These are phyloP conservation scores for Eurois occulta DNA, from an alignment of 2,888 invertebrate species.

Conservation along the genomic window DNA sequence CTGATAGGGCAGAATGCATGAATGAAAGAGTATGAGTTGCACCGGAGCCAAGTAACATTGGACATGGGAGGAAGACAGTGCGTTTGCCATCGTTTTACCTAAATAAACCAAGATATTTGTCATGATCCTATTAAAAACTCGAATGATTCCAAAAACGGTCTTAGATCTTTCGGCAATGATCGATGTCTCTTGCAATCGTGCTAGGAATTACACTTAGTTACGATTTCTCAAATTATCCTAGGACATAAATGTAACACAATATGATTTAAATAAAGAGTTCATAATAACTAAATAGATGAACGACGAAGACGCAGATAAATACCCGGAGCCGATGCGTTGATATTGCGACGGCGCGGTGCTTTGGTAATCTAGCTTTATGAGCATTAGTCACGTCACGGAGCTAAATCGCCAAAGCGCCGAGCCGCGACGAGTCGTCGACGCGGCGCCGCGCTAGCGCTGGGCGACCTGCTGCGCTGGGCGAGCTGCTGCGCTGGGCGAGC, in stretches of 20 bases:
- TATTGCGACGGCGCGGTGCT: conserved; percentile 91
- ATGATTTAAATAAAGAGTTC: neutral
- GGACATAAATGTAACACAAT: neutral
- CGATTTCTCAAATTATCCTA: neutral
- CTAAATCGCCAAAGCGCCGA: conserved; percentile 97
- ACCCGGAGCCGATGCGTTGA: conserved; percentile 52
- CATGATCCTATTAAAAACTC: neutral
- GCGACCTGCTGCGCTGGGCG: too few species aligned
- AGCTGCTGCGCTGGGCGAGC: too few species aligned
- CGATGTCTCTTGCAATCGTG: neutral
- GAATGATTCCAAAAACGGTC: neutral
- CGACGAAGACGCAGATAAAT: conserved; percentile 43
- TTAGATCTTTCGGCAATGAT: neutral
- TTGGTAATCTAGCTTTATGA: conserved; percentile 99
- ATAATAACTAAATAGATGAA: neutral
- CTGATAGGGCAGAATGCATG: too few species aligned
- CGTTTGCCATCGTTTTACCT: too few species aligned
- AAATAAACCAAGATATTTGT: neutral
- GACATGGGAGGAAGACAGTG: too few species aligned
- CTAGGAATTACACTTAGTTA: neutral
- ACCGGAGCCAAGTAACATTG: too few species aligned
- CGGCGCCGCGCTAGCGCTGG: conserved; percentile 66
- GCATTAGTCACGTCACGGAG: conserved; percentile 94
- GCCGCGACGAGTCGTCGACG: conserved; percentile 74
- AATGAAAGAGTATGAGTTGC: too few species aligned